phyloP scores from a whole-genome alignment of 2,113 vertebrate species.

The Amia ocellicauda region DNA sequence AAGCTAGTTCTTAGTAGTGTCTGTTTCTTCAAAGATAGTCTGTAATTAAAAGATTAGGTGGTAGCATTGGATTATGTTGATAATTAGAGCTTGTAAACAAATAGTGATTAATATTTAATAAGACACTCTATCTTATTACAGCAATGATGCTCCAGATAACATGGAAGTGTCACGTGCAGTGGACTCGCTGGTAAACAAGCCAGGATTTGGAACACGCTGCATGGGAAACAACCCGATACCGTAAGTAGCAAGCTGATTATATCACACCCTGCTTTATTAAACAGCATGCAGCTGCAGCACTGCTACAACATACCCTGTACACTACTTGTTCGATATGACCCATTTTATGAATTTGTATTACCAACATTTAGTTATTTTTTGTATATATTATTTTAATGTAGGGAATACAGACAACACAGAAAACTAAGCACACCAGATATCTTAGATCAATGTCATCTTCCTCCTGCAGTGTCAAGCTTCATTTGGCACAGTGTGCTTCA shows the following conservation, averaged over 20 bases:
- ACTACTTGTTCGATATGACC: too few species aligned
- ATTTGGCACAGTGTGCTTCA: conserved; percentile 2
- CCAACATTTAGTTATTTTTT: too few species aligned
- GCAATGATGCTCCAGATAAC: conserved; percentile 79
- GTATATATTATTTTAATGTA: too few species aligned
- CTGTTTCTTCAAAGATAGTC: conserved; percentile 2
- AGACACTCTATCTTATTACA: conserved; percentile 39
- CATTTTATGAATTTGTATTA: too few species aligned
- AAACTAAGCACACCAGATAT: conserved; percentile 4
- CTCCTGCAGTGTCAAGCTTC: conserved; percentile 3
- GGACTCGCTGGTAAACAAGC: conserved; percentile 73
- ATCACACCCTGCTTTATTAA: too few species aligned
- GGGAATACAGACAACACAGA: too few species aligned
- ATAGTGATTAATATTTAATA: conserved; percentile 9
- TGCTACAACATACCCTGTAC: too few species aligned
- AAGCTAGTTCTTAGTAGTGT: too few species aligned
- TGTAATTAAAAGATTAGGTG: conserved; percentile 20
- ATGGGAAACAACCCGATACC: conserved; percentile 82
- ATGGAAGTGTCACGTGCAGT: conserved; percentile 67
- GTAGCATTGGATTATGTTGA: conserved; percentile 1
- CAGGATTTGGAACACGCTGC: conserved; percentile 92
- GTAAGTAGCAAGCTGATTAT: conserved; percentile 66
- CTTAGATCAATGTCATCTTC: neutral
- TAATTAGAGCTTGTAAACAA: conserved; percentile 2
- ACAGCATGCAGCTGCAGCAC: too few species aligned